A percentile compares a stretch with the other conserved stretches of the same genome.
phyloP scores from a whole-genome alignment of 1,140 invertebrate genomes.

The Zaprionus gabonicus region DNA sequence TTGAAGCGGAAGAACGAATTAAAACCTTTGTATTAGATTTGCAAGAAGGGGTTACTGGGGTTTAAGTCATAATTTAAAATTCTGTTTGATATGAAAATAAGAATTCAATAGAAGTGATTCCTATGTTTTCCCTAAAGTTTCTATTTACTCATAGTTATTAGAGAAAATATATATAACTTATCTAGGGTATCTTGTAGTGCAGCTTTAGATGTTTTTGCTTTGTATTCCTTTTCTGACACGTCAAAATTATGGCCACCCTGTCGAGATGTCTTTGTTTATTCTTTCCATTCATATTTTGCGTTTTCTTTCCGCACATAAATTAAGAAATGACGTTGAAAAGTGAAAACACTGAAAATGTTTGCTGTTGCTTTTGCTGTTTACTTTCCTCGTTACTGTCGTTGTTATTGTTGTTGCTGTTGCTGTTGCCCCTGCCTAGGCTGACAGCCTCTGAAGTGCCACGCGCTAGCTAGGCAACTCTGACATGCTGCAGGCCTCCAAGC shows the following conservation, averaged over 20 bases:
- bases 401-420: slow-evolving; percentile 34
- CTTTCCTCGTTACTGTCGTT: background rate
- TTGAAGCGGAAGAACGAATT: slow-evolving; percentile 27
- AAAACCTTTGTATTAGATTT: background rate
- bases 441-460: slow-evolving; percentile 52
- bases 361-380: slow-evolving; percentile 26
- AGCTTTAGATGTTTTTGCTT: background rate
- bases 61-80: background rate
- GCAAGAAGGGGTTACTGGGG: background rate
- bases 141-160: background rate
- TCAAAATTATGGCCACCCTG: slow-evolving; percentile 50
- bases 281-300: slow-evolving; percentile 62
- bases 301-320: slow-evolving; percentile 70
- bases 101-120: background rate
- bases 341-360: slow-evolving; percentile 52
- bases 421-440: slow-evolving; percentile 35
- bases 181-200: slow-evolving; percentile 12
- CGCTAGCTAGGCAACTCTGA: slow-evolving; percentile 31
- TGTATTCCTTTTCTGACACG: slow-evolving; percentile 26
- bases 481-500: slow-evolving; percentile 18
- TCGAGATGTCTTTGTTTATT: slow-evolving; percentile 62
- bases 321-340: slow-evolving; percentile 77
- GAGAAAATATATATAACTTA: background rate
- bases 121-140: background rate
- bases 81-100: too few relatives aligned